These are phyloP conservation scores for Drosophila pallidifrons DNA, from an alignment of 1,140 invertebrate genomes.

Conservation along the genomic window DNA sequence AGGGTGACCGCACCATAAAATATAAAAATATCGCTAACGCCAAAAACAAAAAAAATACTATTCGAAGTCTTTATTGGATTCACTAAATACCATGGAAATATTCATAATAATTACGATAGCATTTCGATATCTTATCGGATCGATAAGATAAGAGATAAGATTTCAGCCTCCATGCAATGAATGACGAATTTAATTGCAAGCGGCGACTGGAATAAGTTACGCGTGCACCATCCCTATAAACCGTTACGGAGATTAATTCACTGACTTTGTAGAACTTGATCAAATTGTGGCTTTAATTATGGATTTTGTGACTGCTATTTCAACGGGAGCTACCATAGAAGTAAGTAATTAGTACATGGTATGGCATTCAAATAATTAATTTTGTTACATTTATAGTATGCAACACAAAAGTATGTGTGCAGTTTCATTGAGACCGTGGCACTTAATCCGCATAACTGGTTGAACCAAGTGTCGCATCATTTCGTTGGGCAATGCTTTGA, in stretches of 20 bases:
- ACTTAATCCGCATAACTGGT: conserved; percentile 49
- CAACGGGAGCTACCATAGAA: conserved; percentile 27
- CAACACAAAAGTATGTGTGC: conserved; percentile 2
- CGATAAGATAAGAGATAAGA: too few relatives aligned
- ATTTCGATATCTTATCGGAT: background rate
- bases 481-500: conserved; percentile 65
- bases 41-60: too few relatives aligned
- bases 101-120: background rate
- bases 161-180: background rate
- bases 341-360: conserved; percentile 15
- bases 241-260: conserved; percentile 14
- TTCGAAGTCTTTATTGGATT: too few relatives aligned
- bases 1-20: too few relatives aligned
- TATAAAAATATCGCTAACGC: too few relatives aligned
- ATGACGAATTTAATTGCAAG: background rate
- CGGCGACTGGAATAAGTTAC: background rate
- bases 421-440: conserved; percentile 37
- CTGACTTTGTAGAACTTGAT: background rate
- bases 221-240: background rate
- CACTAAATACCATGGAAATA: too few relatives aligned
- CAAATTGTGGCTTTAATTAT: conserved; percentile 9
- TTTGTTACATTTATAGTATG: conserved; percentile 24
- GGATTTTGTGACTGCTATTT: conserved; percentile 55
- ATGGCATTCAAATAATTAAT: background rate
- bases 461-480: conserved; percentile 34